Evolutionary conservation across 2,113 vertebrate species (phyloP), one percentile per base, ranked within the genome.

Genomic region (Gila orcuttii): DNA sequence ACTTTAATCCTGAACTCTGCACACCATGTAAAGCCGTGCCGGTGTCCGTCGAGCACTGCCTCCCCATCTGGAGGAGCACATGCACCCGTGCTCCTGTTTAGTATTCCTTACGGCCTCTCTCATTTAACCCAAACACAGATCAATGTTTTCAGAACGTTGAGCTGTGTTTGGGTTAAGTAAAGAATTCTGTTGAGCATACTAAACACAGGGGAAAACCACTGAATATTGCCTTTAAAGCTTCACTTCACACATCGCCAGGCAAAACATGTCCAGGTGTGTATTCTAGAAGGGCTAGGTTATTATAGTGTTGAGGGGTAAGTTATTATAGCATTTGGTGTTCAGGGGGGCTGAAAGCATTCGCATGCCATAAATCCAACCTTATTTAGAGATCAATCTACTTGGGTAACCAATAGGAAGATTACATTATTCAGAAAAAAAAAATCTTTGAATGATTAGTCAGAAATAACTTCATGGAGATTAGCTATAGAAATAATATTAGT

Each of bases 141-240:
- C 94, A 93, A 92, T 92, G 93, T 91, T 91, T 91, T 90, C 85
- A 89, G 90, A 92, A 91, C 88, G 84, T 85, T 92, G 90, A 89
- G 85, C 86, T 85, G 88, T 92, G 92, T 92, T 93, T 93, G 92
- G 91, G 92, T 93, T 94, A 93, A 94, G 93, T 93, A 93, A 94
- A 93, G 90, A 91, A 93, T 91, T 92, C 92, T 93, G 89, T 89
- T 89, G 90, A 91, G 93, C 93, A 93, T 93, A 93, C 87, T 82
- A 92, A 94, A 93, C 78, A 89, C 90, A 80, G 62, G 25, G 52
- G 82, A 82, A 79, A 74, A 36, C 39, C 33, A 39, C 42, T 71
- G 60, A 84, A 80, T 60, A 60, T 71, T 74, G 42, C 50, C 82
- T 86, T 88, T 87, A 91, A 90, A 92, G 87, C 90, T 90, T 78